Base-by-base conservation (phyloP, 1,140 invertebrate genomes). In the Temnothorax longispinosus region DNA sequence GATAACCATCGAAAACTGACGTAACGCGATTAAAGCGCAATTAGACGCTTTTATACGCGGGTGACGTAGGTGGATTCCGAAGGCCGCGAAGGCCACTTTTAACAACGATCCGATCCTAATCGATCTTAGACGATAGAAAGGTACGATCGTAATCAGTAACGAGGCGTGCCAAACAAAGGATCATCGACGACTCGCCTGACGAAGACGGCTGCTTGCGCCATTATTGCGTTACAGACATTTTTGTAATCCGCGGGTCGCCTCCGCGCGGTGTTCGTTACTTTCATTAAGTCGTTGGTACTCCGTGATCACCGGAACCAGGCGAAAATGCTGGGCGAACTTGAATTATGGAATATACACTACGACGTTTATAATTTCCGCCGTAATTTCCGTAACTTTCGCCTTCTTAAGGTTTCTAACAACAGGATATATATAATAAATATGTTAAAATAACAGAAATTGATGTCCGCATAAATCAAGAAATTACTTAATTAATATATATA, bases 11-110 rank as follows among this genome's bases (percentile, higher is more conserved):
- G 47, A 27, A 52, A 35, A 27, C 8, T 75, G 75, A 88, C 35
- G 85, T 74, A 71, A 87, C 54, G 71, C 62, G 62, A 84, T 69
- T 71, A 67, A 87, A 62, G n/a, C 65, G 27, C 65, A 85, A 74
- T 56, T 54, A 50, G 21, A 27, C 35, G 62, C 44, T 77, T 88
- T 76, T 81, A 54, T 88, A 44, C 32, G 54, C n/a, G 41, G 6
- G 6, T 60, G 41, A 75, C 56, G 88, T 89, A 72, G 88, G 84
- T 87, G 62, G 88, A 82, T 56, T 41, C 11, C 54, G 75, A 85
- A 89, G 88, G 82, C 32, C 75, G 65, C 11, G 15, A 47, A 47
- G 67, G 41, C 52, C 67, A 47, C 56, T 50, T 82, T 84, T 38
- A 41, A 58, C 56, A 38, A 54, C 50, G 35, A 56, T 18, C 11